phyloP scores from a whole-genome alignment of 2,888 invertebrate genomes.

The Aromia moschata region DNA sequence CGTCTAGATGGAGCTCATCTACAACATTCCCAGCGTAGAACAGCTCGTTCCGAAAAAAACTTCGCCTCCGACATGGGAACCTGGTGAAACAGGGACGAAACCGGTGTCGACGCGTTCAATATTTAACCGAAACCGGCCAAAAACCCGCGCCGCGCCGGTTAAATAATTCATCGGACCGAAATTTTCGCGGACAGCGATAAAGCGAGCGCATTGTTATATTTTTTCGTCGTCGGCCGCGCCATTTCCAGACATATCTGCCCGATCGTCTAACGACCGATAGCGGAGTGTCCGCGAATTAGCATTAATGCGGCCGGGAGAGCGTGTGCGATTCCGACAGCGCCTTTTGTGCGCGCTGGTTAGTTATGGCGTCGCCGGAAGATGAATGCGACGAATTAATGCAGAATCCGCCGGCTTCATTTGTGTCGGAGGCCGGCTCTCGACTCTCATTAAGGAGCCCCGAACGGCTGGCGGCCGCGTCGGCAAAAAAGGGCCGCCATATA shows the following conservation, averaged over 20 bases:
- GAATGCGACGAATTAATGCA: conserved; percentile 49
- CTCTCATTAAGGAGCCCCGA: conserved; percentile 36
- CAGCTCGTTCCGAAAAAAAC: no score
- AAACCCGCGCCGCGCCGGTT: not conserved
- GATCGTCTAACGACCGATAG: conserved; percentile 36
- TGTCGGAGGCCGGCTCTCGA: conserved; percentile 27
- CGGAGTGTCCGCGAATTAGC: conserved; percentile 43
- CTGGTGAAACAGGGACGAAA: no score
- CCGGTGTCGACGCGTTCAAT: no score
- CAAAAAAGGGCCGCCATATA: conserved; percentile 20
- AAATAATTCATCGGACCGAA: conserved; percentile 14
- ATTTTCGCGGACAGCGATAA: conserved; percentile 6
- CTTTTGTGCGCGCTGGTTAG: conserved; percentile 46
- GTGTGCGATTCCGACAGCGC: conserved; percentile 45
- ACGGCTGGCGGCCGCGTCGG: conserved; percentile 29
- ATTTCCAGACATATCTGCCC: not conserved
- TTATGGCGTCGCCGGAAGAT: conserved; percentile 44
- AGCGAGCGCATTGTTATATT: conserved; percentile 5
- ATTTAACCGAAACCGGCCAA: not conserved
- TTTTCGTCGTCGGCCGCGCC: conserved; percentile 1
- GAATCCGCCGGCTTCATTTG: conserved; percentile 44
- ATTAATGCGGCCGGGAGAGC: conserved; percentile 46
- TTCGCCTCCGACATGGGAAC: no score
- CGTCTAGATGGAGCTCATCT: no score
- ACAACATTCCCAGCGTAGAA: no score